These are phyloP conservation scores for Notarius quadriscutis DNA, from an alignment of 2,113 vertebrate genomes.

Conservation along the genomic window DNA sequence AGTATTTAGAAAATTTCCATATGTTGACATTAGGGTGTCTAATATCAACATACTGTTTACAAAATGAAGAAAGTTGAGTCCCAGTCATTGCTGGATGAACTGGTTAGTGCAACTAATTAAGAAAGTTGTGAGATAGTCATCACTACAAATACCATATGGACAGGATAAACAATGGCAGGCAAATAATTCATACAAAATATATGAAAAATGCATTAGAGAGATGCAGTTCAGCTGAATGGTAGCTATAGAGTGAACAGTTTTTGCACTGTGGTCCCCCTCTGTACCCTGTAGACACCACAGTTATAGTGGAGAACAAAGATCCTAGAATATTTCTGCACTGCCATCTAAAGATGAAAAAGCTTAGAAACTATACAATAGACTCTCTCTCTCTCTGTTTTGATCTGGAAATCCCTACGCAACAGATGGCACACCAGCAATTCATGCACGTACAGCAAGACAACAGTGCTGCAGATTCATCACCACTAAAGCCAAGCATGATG, in stretches of 20 bases:
- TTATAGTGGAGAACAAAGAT: neutral
- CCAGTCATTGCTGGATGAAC: constrained; percentile 27
- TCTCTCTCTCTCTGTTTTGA: neutral
- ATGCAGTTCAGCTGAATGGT: neutral
- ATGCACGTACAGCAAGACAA: constrained; percentile 46
- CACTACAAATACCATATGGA: constrained; percentile 29
- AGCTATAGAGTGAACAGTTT: neutral
- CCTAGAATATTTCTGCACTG: constrained; percentile 39
- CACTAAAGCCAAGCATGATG: constrained; percentile 35
- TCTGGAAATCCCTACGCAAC: constrained; percentile 7
- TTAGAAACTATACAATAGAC: neutral
- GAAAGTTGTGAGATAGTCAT: neutral
- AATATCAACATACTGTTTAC: too few relatives aligned
- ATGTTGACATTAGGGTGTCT: too few relatives aligned
- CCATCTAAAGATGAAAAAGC: constrained; percentile 42
- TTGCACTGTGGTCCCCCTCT: neutral
- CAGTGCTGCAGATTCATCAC: constrained; percentile 24
- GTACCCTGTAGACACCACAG: constrained; percentile 24
- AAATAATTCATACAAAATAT: neutral
- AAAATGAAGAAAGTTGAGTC: constrained; percentile 21
- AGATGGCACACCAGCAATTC: constrained; percentile 45
- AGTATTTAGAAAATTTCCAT: too few relatives aligned
- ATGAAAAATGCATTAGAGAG: neutral
- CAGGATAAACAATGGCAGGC: neutral
- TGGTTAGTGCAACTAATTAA: constrained; percentile 27